Base-by-base conservation (phyloP, 2,888 invertebrate genomes). In the Limnephilus marmoratus region DNA sequence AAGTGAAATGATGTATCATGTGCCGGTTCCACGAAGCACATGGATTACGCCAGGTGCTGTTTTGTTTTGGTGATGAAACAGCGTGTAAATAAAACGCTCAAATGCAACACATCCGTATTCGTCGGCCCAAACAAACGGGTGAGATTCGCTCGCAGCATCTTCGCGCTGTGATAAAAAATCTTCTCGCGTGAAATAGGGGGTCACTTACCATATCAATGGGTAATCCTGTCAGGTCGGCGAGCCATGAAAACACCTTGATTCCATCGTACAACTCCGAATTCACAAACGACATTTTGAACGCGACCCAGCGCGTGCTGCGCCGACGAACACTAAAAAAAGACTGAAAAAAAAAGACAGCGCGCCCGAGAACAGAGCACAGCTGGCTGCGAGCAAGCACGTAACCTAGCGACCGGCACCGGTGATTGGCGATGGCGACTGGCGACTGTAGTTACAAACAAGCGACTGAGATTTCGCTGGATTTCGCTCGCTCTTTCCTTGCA, bases 161-260 rank as follows among this genome's bases (percentile, higher is more conserved):
- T 12, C 13, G 3, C 81, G 34, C 29, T 12, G 82, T 9, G 34
- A 31, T 85, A 18, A 53, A 53, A 49, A 45, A 2, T 24, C 45
- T 18, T 68, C 80, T 85, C 45, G 85, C n/a, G 53, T 29, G 68
- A 90, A 90, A 85, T 34, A 34, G 15, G 29, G 24, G 41, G 34
- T 31, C 9, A 96, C 97, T 97, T 96, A 98, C 98, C 96, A 98
- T 97, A 96, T 98, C 98, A 94, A 98, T 97, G 90, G 98, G 97
- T 94, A 98, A 96, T 93, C 98, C 98, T 94, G 97, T 95, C 94
- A 96, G 96, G 94, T 97, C 97, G 68, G 98, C 97, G 93, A 98
- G 94, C 96, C 97, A 97, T 93, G 96, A 95, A 95, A 98, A 98
- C 93, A 97, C 95, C 94, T 97, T 97, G 95, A 97, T 97, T 92